Evolutionary conservation across 2,797 vertebrate genomes (phyloP).

Genomic region (Takifugu rubripes): DNA sequence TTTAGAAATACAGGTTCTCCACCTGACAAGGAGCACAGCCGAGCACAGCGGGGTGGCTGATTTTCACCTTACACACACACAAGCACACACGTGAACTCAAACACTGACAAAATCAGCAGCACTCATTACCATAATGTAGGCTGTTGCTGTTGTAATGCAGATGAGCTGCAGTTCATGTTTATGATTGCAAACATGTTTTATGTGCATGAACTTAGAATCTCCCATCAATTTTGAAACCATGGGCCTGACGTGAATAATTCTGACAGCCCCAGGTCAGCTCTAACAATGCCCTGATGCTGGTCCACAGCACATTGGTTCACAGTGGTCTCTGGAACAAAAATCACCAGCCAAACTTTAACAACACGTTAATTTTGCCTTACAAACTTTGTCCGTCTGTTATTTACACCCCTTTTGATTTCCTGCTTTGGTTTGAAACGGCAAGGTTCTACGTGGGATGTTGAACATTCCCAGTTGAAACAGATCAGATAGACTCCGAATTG

Average conservation of each 20-base stretch:
- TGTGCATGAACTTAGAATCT: no score
- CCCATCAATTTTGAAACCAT: no score
- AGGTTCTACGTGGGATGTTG: conserved; percentile 19
- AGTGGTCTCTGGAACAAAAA: no score
- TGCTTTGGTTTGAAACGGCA: conserved; percentile 31
- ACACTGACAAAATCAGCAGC: not conserved
- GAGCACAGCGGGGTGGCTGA: conserved; percentile 3
- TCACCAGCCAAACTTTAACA: conserved; percentile 3
- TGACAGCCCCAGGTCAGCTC: no score
- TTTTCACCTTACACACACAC: not conserved
- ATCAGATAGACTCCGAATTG: conserved; percentile 26
- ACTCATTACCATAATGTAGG: not conserved
- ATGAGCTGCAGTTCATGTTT: no score
- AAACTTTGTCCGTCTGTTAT: conserved; percentile 14
- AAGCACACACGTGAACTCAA: not conserved
- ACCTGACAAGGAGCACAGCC: conserved; percentile 8
- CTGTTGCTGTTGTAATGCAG: no score
- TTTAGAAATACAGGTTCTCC: conserved; percentile 12
- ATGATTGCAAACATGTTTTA: no score
- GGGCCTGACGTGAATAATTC: no score
- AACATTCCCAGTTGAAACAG: conserved; percentile 35
- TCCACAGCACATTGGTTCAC: no score
- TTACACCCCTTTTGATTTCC: conserved; percentile 10
- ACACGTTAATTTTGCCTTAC: not conserved
- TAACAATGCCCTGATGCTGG: no score